phyloP scores from a whole-genome alignment of 2,113 vertebrate species.

The Solea solea region DNA sequence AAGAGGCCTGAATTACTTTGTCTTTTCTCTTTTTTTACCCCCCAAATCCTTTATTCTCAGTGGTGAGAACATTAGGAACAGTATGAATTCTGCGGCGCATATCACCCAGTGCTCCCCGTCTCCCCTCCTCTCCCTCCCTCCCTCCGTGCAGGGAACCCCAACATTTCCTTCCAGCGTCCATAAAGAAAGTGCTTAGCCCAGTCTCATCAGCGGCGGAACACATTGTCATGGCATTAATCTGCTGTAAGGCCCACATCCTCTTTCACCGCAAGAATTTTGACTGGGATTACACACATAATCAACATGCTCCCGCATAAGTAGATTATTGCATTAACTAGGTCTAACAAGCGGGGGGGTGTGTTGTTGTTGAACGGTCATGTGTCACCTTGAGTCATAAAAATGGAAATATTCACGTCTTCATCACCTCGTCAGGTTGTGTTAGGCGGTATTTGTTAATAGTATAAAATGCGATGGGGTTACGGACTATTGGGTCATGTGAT shows the following conservation, averaged over 20 bases:
- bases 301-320: slow-evolving; percentile 48
- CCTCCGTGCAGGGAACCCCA: slow-evolving; percentile 48
- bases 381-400: slow-evolving; percentile 36
- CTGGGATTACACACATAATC: slow-evolving; percentile 72
- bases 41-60: slow-evolving; percentile 64
- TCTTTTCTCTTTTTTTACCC: slow-evolving; percentile 66
- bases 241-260: slow-evolving; percentile 69
- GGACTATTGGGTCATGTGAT: too few species aligned
- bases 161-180: slow-evolving; percentile 63
- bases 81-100: slow-evolving; percentile 69
- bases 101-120: slow-evolving; percentile 43
- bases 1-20: slow-evolving; percentile 78
- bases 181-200: slow-evolving; percentile 60
- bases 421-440: not conserved
- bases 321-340: slow-evolving; percentile 44
- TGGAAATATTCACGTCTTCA: slow-evolving; percentile 1
- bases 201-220: slow-evolving; percentile 74
- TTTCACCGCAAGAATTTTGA: slow-evolving; percentile 54
- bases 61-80: slow-evolving; percentile 78
- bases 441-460: not conserved
- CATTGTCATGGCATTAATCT: slow-evolving; percentile 76
- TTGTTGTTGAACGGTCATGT: slow-evolving; percentile 34
- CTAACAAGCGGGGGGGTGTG: slow-evolving; percentile 38
- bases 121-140: slow-evolving; percentile 13
- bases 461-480: too few species aligned